Evolutionary conservation across 1,140 invertebrate species (phyloP), one percentile per base, ranked within the genome.

Genomic region (Ganaspis sp.): DNA sequence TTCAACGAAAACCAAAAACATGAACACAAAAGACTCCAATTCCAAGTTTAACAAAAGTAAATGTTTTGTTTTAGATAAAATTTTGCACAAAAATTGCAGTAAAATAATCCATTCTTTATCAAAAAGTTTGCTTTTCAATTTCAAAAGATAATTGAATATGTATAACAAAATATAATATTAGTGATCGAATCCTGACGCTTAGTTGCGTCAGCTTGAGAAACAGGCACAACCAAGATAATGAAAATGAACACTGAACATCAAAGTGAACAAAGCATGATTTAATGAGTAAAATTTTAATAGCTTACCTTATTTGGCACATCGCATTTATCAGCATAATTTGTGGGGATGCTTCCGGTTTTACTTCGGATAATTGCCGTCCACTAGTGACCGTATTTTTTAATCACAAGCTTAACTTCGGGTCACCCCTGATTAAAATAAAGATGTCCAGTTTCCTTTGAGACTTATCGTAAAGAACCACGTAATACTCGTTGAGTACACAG

Each of bases 321-420:
- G 34, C 90, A 92, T 82, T 93, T 93, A 83, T 95, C 94, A 19
- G 98, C 97, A 90, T 98, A 98, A 93, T 98, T 98, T 0, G 95
- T 96, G 0, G 99, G 99, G 91, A 99, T 99, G 78, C 99, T 98
- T 21, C 99, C 99, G 12, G 93, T 94, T 79, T 94, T 94, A 49
- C 94, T 94, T 53, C 94, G 96, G 82, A 98, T 95, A 70, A 93
- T 94, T 42, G 99, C 99, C 9, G 98, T 99, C 98, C 98, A 99
- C 98, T 98, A 99, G 87, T 99, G 98, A 8, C 97, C 98, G 80
- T 99, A 97, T 80, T 96, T 95, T 81, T 98, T 95, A 4, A 94
- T 93, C 0, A 99, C 97, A 77, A 94, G 92, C 72, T 99, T 96
- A 74, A 96, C 92, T 89, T 99, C 98, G n/a, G n/a, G n/a, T n/a